Base-by-base conservation (phyloP, 2,113 vertebrate genomes). In the Girardinichthys multiradiatus region DNA sequence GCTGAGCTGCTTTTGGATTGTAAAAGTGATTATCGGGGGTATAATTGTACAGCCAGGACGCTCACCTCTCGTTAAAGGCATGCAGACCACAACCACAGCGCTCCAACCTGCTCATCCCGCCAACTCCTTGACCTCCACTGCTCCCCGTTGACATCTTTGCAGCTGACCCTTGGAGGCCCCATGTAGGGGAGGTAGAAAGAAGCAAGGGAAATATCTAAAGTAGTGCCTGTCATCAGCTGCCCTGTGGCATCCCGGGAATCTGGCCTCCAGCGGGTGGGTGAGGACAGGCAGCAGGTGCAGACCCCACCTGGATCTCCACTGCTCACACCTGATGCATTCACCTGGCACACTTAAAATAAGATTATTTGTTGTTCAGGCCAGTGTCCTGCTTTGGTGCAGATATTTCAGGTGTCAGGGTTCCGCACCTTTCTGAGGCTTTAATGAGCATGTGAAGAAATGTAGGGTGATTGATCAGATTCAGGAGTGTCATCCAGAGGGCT, bases 211-310 rank as follows among this genome's bases (percentile, higher is more conserved):
- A 81, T 62, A 70, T 86, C 86, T 79, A 88, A 81, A 86, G 89
- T 83, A 75, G 76, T 73, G 84, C 63, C 90, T 93, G 91, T 95
- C 93, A 93, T 83, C 93, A 94, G 93, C 93, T 94, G 94, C 90
- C 91, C 86, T 85, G 79, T 76, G 91, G 93, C 93, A 95, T 94
- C 82, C 90, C 78, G 92, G 87, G 92, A 94, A 94, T 93, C 87
- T 86, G 78, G 70, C 83, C 90, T 84, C 87, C 81, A 13, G 80
- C 84, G 87, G 84, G 72, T 73, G 79, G 81, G 87, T 89, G 91
- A 93, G 87, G 87, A 90, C 92, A 93, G 89, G 82, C 82, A 85
- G 93, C 94, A 95, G 94, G 93, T 95, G 93, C 85, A 80, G 88
- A 82, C 86, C 77, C 86, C 90, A 91, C 87, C 85, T 92, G 90